Conservation (phyloP, 2,888 invertebrate genomes). For the Seladonia tumulorum region DNA sequence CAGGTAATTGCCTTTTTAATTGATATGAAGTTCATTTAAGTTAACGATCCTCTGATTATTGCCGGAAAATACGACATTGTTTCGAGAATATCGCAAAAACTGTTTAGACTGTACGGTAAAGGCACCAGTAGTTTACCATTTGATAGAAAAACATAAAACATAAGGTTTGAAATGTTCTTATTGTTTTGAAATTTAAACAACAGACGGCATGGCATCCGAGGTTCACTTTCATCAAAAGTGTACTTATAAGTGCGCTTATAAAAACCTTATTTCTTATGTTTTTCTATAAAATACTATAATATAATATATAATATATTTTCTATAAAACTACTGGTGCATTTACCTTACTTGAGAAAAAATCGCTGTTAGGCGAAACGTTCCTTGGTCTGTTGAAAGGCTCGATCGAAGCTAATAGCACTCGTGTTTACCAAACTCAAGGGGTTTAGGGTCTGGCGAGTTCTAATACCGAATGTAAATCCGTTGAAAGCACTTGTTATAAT, state of each 20-base stretch:
- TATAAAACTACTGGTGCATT: too few species aligned
- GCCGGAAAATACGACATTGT: neutral
- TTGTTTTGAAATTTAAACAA: too few species aligned
- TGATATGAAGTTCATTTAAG: neutral
- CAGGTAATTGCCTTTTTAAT: neutral
- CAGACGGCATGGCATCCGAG: too few species aligned
- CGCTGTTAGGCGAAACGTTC: neutral
- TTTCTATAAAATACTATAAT: too few species aligned
- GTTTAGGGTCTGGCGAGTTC: neutral
- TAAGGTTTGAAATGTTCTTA: too few species aligned
- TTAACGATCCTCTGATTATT: too few species aligned
- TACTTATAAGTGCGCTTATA: too few species aligned
- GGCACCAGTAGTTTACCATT: too few species aligned
- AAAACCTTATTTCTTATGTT: too few species aligned
- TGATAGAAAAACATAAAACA: too few species aligned
- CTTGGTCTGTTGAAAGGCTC: neutral
- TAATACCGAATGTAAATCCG: slow-evolving; percentile 5
- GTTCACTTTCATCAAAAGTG: too few species aligned
- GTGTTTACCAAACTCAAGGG: neutral
- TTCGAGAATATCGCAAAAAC: neutral
- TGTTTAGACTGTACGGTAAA: neutral
- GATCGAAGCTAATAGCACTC: neutral
- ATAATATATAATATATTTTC: too few species aligned
- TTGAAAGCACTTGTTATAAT: slow-evolving; percentile 1
- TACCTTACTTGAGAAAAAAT: neutral